Conservation (phyloP, 2,113 vertebrate species). For the Dissostichus mawsoni region DNA sequence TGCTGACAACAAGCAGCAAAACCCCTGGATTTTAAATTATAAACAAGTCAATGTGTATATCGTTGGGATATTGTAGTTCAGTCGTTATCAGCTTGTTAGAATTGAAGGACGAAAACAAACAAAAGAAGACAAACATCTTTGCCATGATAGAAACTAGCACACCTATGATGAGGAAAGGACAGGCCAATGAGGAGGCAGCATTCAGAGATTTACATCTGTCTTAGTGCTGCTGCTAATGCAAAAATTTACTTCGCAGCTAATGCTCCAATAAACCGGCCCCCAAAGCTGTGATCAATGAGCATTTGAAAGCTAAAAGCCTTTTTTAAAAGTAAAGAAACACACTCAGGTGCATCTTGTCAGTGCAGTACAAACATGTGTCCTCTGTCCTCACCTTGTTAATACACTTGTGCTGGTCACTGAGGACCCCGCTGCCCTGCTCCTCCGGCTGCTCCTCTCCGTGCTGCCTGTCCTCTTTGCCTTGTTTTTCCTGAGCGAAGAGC, state of each 20-base stretch:
- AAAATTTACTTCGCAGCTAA: not conserved
- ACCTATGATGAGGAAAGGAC: not conserved
- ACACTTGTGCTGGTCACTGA: conserved; percentile 98
- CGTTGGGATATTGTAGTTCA: not conserved
- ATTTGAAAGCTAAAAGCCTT: not conserved
- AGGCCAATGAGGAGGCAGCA: not conserved
- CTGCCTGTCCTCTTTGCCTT: conserved; percentile 87
- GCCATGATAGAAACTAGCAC: not conserved
- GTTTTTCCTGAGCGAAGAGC: conserved; percentile 99
- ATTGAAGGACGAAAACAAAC: not conserved
- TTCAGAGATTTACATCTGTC: not conserved
- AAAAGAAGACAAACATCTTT: not conserved
- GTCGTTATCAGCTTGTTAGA: not conserved
- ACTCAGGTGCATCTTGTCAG: conserved; percentile 28
- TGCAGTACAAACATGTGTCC: conserved; percentile 25
- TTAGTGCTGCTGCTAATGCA: not conserved
- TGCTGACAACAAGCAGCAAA: not conserved
- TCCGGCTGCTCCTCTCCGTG: conserved; percentile 61
- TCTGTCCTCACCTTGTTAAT: conserved; percentile 92
- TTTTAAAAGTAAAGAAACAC: not conserved
- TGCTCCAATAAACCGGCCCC: not conserved
- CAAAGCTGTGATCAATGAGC: not conserved
- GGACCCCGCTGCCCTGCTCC: conserved; percentile 88
- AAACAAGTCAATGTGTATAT: conserved; percentile 11
- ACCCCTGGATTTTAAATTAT: not conserved